Evolutionary conservation across 2,797 vertebrate genomes (phyloP).

Genomic region (Myoxocephalus aenaeus): DNA sequence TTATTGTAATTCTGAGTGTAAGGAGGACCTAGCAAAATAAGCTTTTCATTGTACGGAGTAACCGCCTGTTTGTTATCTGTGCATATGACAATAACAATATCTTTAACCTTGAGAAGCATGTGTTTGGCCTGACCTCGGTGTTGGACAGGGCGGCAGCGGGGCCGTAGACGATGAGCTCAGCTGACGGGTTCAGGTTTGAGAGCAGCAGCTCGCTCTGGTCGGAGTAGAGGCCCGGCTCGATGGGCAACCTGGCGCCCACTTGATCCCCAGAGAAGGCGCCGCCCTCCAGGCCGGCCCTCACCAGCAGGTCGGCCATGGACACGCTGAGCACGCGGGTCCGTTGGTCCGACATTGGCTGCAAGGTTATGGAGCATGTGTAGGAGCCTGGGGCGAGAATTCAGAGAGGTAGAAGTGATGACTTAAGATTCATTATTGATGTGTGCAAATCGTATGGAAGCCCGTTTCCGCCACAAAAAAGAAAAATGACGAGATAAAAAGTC

Average conservation of each 20-base stretch:
- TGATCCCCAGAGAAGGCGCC: conserved; percentile 76
- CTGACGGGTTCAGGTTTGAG: conserved; percentile 86
- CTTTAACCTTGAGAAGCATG: too few relatives aligned
- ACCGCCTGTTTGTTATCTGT: too few relatives aligned
- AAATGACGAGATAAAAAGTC: too few relatives aligned
- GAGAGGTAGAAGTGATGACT: neutral
- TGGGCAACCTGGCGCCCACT: conserved; percentile 81
- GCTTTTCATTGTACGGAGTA: too few relatives aligned
- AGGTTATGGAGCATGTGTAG: conserved; percentile 88
- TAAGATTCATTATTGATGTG: conserved; percentile 21
- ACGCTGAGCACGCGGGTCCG: conserved; percentile 87
- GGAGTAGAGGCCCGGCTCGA: conserved; percentile 89
- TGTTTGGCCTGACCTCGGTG: conserved; percentile 85
- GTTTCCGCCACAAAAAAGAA: too few relatives aligned
- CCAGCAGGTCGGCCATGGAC: conserved; percentile 83
- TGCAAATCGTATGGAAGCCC: neutral
- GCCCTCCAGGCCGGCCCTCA: conserved; percentile 83
- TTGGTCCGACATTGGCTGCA: conserved; percentile 85
- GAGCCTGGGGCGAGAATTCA: conserved; percentile 81
- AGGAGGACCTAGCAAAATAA: too few relatives aligned
- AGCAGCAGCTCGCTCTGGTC: conserved; percentile 90
- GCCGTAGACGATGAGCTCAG: conserved; percentile 90
- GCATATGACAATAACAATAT: too few relatives aligned
- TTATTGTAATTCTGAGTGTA: too few relatives aligned
- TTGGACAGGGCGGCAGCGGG: conserved; percentile 83